phyloP scores from a whole-genome alignment of 2,888 invertebrate genomes.

The Eupithecia abbreviata region DNA sequence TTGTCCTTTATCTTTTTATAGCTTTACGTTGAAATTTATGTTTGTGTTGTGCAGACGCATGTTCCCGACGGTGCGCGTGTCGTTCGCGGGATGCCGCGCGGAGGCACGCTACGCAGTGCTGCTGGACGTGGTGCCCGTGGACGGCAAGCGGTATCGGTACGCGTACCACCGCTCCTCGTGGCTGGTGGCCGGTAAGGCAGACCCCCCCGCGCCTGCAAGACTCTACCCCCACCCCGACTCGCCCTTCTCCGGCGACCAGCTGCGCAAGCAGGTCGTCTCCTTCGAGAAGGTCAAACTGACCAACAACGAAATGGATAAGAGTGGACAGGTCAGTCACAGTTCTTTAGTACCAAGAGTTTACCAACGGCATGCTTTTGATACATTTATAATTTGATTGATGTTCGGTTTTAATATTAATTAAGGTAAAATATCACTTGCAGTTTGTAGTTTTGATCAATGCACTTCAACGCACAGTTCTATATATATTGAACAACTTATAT shows the following conservation, averaged over 20 bases:
- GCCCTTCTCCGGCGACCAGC: conserved; percentile 97
- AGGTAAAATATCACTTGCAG: background rate
- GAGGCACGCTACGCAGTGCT: conserved; percentile 95
- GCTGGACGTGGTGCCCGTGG: conserved; percentile 98
- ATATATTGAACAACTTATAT: background rate
- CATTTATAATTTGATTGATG: background rate
- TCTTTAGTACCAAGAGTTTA: background rate
- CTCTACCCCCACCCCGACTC: conserved; percentile 98
- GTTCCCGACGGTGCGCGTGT: conserved; percentile 98
- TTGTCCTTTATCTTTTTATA: conserved; percentile 56
- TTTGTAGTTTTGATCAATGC: background rate
- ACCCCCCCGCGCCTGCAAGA: conserved; percentile 96
- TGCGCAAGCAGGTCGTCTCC: conserved; percentile 97
- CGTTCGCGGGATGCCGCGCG: conserved; percentile 92
- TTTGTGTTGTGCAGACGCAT: conserved; percentile 89
- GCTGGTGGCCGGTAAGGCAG: conserved; percentile 99
- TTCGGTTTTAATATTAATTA: too few species aligned
- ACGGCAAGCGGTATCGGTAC: conserved; percentile 97
- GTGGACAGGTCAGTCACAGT: conserved; percentile 92
- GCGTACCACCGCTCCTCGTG: conserved; percentile 99
- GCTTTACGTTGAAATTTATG: conserved; percentile 34
- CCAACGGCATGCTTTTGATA: background rate
- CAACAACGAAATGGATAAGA: conserved; percentile 98
- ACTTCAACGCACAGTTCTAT: background rate
- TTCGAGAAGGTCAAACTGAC: conserved; percentile 99